These are phyloP conservation scores for Bombus haemorrhoidalis DNA, from an alignment of 1,140 invertebrate species.

Conservation along the genomic window DNA sequence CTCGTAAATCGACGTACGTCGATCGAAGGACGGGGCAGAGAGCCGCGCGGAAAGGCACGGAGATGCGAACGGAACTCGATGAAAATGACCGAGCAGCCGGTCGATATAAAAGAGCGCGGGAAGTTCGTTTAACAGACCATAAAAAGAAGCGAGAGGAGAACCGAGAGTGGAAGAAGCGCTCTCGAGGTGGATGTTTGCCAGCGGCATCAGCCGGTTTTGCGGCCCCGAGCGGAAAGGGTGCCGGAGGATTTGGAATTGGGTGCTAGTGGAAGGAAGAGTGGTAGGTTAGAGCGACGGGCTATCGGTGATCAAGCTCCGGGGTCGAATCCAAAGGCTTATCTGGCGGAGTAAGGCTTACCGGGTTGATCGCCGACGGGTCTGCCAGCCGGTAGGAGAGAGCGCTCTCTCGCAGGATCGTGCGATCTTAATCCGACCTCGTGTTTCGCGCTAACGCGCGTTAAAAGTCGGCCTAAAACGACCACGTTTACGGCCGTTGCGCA, in stretches of 20 bases:
- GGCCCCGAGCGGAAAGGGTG: slow-evolving; percentile 51
- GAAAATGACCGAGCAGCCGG: slow-evolving; percentile 70
- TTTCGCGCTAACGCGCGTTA: slow-evolving; percentile 34
- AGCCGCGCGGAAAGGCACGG: slow-evolving; percentile 32
- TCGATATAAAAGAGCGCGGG: slow-evolving; percentile 79
- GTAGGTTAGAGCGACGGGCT: slow-evolving; percentile 67
- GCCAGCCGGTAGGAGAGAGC: slow-evolving; percentile 20
- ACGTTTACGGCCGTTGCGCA: too few species aligned
- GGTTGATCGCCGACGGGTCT: slow-evolving; percentile 33
- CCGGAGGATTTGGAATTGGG: slow-evolving; percentile 68
- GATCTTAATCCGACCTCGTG: slow-evolving; percentile 62
- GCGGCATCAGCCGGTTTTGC: slow-evolving; percentile 51
- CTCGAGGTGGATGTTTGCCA: slow-evolving; percentile 56
- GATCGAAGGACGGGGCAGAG: background rate
- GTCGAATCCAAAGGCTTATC: slow-evolving; percentile 68
- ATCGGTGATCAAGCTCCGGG: slow-evolving; percentile 69
- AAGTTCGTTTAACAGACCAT: slow-evolving; percentile 81
- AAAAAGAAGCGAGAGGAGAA: slow-evolving; percentile 67
- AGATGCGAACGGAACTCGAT: slow-evolving; percentile 61
- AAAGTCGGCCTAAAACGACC: slow-evolving; percentile 35
- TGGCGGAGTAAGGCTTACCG: slow-evolving; percentile 64
- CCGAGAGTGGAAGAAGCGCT: slow-evolving; percentile 23
- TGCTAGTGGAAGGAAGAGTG: slow-evolving; percentile 51
- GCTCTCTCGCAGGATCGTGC: slow-evolving; percentile 55
- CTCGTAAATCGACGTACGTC: slow-evolving; percentile 71